Conservation (phyloP, 1,140 invertebrate species). For the Orchestia grillus region DNA sequence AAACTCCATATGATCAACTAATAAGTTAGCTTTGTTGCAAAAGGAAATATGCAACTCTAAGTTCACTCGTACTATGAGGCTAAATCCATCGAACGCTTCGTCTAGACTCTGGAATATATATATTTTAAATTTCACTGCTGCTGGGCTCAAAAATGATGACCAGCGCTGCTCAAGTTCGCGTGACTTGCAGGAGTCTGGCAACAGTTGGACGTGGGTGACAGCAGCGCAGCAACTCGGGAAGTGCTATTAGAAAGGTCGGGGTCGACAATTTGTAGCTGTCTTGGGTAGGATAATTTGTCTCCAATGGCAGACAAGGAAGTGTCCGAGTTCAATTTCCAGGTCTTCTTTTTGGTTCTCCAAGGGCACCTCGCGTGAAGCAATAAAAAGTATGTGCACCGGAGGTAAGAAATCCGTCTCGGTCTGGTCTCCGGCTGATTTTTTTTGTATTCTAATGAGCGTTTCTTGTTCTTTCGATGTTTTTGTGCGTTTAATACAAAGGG, state of each 20-base stretch:
- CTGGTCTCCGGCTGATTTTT: neutral
- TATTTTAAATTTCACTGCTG: too few relatives aligned
- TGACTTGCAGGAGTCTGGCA: neutral
- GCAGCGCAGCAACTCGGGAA: neutral
- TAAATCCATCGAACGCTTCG: neutral
- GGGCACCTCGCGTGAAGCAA: neutral
- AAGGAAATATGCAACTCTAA: too few relatives aligned
- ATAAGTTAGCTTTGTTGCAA: neutral
- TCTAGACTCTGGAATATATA: too few relatives aligned
- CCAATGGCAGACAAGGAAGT: neutral
- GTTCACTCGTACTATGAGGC: too few relatives aligned
- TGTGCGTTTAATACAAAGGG: neutral
- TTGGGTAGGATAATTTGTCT: neutral
- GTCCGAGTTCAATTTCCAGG: neutral
- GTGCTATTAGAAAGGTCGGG: neutral
- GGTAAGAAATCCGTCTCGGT: neutral
- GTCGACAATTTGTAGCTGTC: slow-evolving; percentile 7
- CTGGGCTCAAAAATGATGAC: too few relatives aligned
- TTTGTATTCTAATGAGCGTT: neutral
- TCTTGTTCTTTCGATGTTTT: neutral
- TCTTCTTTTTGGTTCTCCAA: neutral
- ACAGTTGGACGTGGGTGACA: neutral
- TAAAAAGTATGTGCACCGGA: neutral
- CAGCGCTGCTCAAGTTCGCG: neutral
- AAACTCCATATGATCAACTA: too few relatives aligned